Percentiles rank a stretch among this genome's conserved stretches.
These are phyloP conservation scores for Heterodera carotae DNA, from an alignment of 1,140 invertebrate species.

Conservation along the genomic window DNA sequence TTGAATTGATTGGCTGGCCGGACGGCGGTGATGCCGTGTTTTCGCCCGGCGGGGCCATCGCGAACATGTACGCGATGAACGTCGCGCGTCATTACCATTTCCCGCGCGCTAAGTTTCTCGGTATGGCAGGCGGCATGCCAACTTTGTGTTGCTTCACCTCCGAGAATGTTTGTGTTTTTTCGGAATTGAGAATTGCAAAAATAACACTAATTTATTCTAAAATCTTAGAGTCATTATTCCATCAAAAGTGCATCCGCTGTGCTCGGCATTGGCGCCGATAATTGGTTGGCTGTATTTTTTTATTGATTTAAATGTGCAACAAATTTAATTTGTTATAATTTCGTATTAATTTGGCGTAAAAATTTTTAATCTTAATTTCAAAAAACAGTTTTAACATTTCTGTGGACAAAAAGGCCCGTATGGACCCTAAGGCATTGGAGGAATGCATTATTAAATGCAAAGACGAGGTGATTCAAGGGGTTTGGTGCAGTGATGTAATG, in stretches of 20 bases:
- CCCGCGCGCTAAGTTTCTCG: slow-evolving; percentile 89
- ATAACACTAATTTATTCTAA: background rate
- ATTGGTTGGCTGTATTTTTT: too few relatives aligned
- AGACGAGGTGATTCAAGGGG: slow-evolving; percentile 80
- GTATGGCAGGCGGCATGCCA: slow-evolving; percentile 76
- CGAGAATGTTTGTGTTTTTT: too few relatives aligned
- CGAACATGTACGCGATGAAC: slow-evolving; percentile 92
- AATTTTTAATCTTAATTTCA: too few relatives aligned
- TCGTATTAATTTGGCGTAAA: too few relatives aligned
- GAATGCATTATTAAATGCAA: slow-evolving; percentile 80
- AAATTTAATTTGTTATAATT: too few relatives aligned
- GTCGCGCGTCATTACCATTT: slow-evolving; percentile 91
- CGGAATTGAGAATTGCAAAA: too few relatives aligned
- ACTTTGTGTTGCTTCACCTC: slow-evolving; percentile 95
- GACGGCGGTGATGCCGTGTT: slow-evolving; percentile 86
- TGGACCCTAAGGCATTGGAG: slow-evolving; percentile 86
- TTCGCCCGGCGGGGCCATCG: slow-evolving; percentile 93
- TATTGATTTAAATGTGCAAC: background rate
- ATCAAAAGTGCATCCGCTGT: slow-evolving; percentile 92
- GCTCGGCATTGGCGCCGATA: slow-evolving; percentile 90
- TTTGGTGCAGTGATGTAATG: too few relatives aligned
- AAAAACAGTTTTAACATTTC: slow-evolving; percentile 45
- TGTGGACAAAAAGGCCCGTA: slow-evolving; percentile 74
- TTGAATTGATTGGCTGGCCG: slow-evolving; percentile 86
- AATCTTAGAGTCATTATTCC: slow-evolving; percentile 89